Evolutionary conservation across 2,888 invertebrate species (phyloP), one percentile per base, ranked within the genome.

Genomic region (Microplitis deprimator): DNA sequence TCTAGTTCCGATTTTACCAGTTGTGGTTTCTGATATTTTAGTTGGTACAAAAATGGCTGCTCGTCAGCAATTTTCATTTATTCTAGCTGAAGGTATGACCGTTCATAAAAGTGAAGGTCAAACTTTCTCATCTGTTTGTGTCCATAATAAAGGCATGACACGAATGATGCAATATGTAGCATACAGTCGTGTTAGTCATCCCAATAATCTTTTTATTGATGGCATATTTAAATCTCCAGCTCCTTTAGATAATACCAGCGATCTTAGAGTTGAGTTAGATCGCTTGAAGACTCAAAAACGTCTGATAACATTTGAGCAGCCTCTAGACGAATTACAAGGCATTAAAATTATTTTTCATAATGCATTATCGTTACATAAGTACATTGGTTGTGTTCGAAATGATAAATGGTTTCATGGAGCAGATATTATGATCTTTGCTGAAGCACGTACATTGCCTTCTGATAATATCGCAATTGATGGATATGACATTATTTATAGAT

Each of bases 201-300:
- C 29, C 7, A 39, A 68, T 29, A 39, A 39, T 17, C 61, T 74
- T n/a, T 68, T 68, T 17, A 74, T 74, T 68, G n/a, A 68, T 0
- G 75, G 75, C 7, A 10, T 40, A 17, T 75, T 75, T 4, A 38
- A 60, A 38, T 13, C 40, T n/a, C 68, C 68, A 67, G 7, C 40
- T 38, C 64, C 64, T n/a, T 39, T 41, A 41, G 38, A 38, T 20
- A 38, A 67, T 38, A 38, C 8, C n/a, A 38, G n/a, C 4, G 67
- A 67, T 29, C 10, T 67, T 10, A 67, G 6, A 67, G 29, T 67
- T 10, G 39, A 67, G 7, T 20, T 67, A 7, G 29, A 67, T 67
- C 39, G 67, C 6, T 6, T 38, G 3, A 67, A 67, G 29, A 67
- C 16, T 38, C 29, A 20, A 67, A 67, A 67, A 29, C 8, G 29